Percentiles rank a stretch among this genome's conserved stretches.
These are phyloP conservation scores for Colostygia pectinataria DNA, from an alignment of 2,888 invertebrate species.

Conservation along the genomic window DNA sequence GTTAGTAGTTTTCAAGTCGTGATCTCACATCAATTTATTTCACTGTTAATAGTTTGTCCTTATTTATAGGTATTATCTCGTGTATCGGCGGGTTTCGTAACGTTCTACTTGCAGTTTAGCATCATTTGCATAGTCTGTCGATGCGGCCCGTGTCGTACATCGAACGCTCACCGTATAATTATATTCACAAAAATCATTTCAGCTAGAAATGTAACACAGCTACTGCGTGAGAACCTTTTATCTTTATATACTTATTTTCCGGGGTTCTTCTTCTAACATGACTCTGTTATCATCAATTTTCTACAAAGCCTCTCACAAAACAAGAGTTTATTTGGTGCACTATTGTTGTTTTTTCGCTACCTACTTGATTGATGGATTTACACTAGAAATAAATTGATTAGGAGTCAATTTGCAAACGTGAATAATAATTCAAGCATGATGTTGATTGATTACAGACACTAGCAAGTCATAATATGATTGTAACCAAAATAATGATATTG, in stretches of 20 bases:
- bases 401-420: no score
- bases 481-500: no score
- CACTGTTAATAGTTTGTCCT: slow-evolving; percentile 73
- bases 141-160: slow-evolving; percentile 49
- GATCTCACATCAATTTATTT: slow-evolving; percentile 76
- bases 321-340: no score
- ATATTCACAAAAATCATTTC: slow-evolving; percentile 36
- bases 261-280: no score
- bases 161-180: slow-evolving; percentile 45
- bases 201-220: slow-evolving; percentile 12
- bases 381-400: background rate
- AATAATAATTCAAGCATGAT: no score
- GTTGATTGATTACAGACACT: no score
- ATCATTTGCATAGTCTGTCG: slow-evolving; percentile 75
- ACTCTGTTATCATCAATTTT: no score
- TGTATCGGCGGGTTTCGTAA: slow-evolving; percentile 71
- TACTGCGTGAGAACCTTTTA: slow-evolving; percentile 31
- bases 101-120: slow-evolving; percentile 55
- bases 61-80: slow-evolving; percentile 77
- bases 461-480: no score
- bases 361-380: background rate
- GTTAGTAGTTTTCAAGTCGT: slow-evolving; percentile 71
- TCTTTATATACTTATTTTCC: no score
- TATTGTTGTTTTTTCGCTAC: no score
- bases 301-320: no score